Evolutionary conservation across 2,113 vertebrate species (phyloP), one percentile per base, ranked within the genome.

Genomic region (Corydoras maculifer): DNA sequence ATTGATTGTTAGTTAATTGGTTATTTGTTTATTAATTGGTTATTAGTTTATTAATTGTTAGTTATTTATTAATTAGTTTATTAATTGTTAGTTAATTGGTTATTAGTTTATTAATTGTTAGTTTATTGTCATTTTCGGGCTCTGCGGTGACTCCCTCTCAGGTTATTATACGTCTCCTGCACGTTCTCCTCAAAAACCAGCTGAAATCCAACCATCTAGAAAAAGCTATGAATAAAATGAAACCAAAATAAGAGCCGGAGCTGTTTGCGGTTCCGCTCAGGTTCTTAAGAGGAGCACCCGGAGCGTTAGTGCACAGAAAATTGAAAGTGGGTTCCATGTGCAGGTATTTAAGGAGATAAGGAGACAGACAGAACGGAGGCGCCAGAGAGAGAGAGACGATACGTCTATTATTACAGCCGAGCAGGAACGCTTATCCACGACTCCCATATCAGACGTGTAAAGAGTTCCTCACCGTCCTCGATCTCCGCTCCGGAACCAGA

Each of bases 351-450:
- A 72, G 54, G 54, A 72, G 69, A 75, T 76, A 81, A 76, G 50
- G 65, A 54, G 54, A 60, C 18, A 58, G 14, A 57, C n/a, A n/a
- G 12, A 57, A n/a, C 4, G 14, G n/a, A 57, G 51, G 54, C 48
- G 29, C 51, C 53, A 2, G 30, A 61, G 35, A 58, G 58, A 2
- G 30, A 64, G 68, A 35, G 53, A 60, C 59, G 49, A 75, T 43
- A 72, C 55, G 25, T 70, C 29, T 65, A 75, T 77, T 78, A 81
- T 82, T 75, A 70, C 69, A 77, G 59, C 49, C 54, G 31, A 76
- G 74, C 60, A 4, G 64, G 62, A 75, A 75, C 72, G 30, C 64
- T 72, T 70, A 64, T 77, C 76, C 64, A 75, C 58, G 70, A 29
- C 13, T 18, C 65, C 61, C 65, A 61, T 72, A 77, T 57, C 65